Conservation (phyloP, 2,113 vertebrate genomes). For the Oxygymnocypris stewartii region DNA sequence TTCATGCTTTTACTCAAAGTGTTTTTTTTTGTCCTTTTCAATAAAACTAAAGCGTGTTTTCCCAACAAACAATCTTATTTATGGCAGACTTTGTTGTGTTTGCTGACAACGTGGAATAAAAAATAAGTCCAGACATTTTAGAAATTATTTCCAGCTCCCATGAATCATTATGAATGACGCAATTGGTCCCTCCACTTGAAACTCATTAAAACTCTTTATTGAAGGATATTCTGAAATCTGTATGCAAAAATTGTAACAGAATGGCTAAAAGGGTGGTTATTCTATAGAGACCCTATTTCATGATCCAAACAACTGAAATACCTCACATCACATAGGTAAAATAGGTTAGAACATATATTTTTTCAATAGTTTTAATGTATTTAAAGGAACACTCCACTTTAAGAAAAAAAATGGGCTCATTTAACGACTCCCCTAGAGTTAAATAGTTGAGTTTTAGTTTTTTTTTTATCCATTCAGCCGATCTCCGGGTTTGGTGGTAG, state of each 20-base stretch:
- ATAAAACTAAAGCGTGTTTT: conserved; percentile 9
- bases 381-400: neutral
- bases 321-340: neutral
- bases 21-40: neutral
- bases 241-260: neutral
- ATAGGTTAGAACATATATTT: neutral
- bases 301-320: neutral
- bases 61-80: conserved; percentile 13
- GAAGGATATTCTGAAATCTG: neutral
- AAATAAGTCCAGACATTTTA: neutral
- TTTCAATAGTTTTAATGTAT: neutral
- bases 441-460: no score
- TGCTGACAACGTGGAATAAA: neutral
- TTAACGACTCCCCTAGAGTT: no score
- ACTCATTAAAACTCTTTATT: neutral
- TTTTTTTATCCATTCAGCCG: no score
- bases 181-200: neutral
- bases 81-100: conserved; percentile 12
- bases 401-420: no score
- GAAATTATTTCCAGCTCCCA: neutral
- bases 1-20: conserved; percentile 19
- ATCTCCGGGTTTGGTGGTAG: no score
- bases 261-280: neutral
- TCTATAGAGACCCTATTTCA: neutral
- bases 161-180: neutral